phyloP scores from a whole-genome alignment of 2,113 vertebrate species.

The Origma solitaria region DNA sequence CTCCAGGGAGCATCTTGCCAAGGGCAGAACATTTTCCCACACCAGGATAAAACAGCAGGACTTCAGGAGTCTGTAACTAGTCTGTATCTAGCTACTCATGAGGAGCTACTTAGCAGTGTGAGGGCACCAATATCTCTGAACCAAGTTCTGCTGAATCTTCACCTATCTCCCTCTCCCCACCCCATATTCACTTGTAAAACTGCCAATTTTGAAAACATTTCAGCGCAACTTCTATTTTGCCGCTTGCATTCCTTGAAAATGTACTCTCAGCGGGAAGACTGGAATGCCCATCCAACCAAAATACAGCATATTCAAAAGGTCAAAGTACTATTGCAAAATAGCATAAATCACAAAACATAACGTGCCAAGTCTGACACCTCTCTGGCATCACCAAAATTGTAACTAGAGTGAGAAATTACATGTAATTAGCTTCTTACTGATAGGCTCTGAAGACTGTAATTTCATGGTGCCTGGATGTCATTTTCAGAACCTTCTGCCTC shows the following conservation, averaged over 20 bases:
- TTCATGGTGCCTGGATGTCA: constrained; percentile 52
- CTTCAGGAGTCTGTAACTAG: not conserved
- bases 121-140: not conserved
- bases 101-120: not conserved
- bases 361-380: not conserved
- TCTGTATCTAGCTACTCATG: not conserved
- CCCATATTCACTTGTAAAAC: not conserved
- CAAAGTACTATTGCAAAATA: not conserved
- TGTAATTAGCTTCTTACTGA: constrained; percentile 44
- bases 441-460: constrained; percentile 53
- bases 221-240: not conserved
- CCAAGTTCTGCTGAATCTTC: not conserved
- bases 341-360: constrained; percentile 11
- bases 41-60: not conserved
- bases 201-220: not conserved
- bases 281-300: not conserved
- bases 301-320: not conserved
- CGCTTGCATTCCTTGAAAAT: not conserved
- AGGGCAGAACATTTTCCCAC: not conserved
- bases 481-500: constrained; percentile 31
- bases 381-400: constrained; percentile 27
- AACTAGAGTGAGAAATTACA: constrained; percentile 46
- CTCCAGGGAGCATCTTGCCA: not conserved
- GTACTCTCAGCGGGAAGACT: not conserved
- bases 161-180: not conserved